Base-by-base conservation (phyloP, 2,113 vertebrate genomes). In the Rhinoptilus africanus region DNA sequence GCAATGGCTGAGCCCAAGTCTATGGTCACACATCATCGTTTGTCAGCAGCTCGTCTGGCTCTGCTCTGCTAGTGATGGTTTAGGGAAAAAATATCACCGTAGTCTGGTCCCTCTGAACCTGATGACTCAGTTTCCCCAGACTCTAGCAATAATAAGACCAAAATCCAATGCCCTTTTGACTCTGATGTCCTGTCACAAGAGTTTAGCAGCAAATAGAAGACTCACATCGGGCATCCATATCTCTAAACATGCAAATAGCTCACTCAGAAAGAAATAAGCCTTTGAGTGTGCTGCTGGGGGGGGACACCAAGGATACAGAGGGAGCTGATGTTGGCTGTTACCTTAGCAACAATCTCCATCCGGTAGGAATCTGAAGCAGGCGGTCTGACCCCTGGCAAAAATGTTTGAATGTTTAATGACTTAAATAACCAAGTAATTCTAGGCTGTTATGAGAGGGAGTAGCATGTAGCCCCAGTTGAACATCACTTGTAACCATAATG, bases 271-370 rank as follows among this genome's bases (percentile, higher is more conserved):
- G 80, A 77, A 89, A 74, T 4, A 50, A 82, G 18, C 39, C 66
- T 64, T 32, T 50, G 66, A 91, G 28, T 26, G 10, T 0, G 2
- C 63, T 73, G 80, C 63, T 47, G 68, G 41, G 53, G 47, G 48
- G n/a, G 57, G 37, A 66, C 21, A 71, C 7, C 2, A 20, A 68
- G 57, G 64, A 71, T 71, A 32, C 48, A 74, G 79, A 87, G 88
- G 63, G 67, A 90, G 91, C 73, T 69, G 85, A 92, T 92, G 88
- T 73, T 92, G 87, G 73, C 84, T 94, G 95, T 95, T 96, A 41
- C 95, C 93, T 59, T 95, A 95, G 91, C 96, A 97, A 93, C 95
- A 50, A 39, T 76, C 69, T 91, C 79, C 71, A 68, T 68, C 87
- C 68, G 76, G 72, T 53, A 93, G 50, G 30, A 92, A 94, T 93